These are phyloP conservation scores for Nasua narica DNA, from an alignment of 2,797 vertebrate species.

Conservation along the genomic window DNA sequence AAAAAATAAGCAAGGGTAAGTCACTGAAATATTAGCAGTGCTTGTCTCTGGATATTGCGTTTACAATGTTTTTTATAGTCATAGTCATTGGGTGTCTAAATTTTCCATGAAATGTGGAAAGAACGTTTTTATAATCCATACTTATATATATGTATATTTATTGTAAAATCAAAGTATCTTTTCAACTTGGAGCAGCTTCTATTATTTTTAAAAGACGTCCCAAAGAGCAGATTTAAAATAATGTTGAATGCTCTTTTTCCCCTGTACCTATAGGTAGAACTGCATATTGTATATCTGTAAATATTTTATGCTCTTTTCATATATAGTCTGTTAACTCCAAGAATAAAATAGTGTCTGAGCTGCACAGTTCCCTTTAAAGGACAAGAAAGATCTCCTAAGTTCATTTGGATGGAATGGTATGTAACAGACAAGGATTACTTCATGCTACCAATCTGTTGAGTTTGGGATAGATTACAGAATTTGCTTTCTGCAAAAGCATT, in stretches of 20 bases:
- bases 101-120: not conserved
- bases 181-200: not conserved
- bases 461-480: slow-evolving; percentile 46
- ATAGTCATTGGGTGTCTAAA: not conserved
- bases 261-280: not conserved
- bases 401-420: not conserved
- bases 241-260: not conserved
- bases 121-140: not conserved
- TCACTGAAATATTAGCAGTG: not conserved
- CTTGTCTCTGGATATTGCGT: not conserved
- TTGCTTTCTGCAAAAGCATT: slow-evolving; percentile 46
- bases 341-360: slow-evolving; percentile 9
- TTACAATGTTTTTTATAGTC: not conserved
- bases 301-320: not conserved
- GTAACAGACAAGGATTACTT: not conserved
- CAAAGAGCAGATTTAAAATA: slow-evolving; percentile 3
- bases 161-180: not conserved
- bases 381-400: not conserved
- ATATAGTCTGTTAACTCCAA: not conserved
- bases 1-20: not conserved
- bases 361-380: not conserved
- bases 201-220: not conserved
- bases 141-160: not conserved
- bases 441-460: not conserved
- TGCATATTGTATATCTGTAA: not conserved